A percentile compares a stretch with the other conserved stretches of the same genome.
phyloP scores from a whole-genome alignment of 2,888 invertebrate species.

The Phortica magna region DNA sequence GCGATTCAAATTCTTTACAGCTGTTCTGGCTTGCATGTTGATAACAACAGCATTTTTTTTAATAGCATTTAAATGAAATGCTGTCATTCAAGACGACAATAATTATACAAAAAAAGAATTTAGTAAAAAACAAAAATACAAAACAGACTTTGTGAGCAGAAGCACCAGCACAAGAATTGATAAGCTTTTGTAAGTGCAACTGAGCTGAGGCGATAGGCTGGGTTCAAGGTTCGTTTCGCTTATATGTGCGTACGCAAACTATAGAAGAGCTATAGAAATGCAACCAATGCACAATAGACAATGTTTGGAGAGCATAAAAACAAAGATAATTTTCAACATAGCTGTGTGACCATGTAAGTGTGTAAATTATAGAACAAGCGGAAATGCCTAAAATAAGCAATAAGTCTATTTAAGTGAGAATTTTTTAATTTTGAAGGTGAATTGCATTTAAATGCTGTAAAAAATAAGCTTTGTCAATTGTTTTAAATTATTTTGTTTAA shows the following conservation, averaged over 20 bases:
- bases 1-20: neutral
- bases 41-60: neutral
- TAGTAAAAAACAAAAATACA: too few species aligned
- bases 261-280: neutral
- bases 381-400: neutral
- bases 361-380: neutral
- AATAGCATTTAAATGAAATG: neutral
- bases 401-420: too few species aligned
- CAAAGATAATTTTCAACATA: neutral
- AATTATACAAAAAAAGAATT: conserved; percentile 3
- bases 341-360: neutral
- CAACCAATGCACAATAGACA: neutral
- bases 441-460: too few species aligned
- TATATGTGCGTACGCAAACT: neutral
- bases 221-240: conserved; percentile 1
- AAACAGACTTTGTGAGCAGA: neutral
- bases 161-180: neutral
- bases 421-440: too few species aligned
- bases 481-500: neutral
- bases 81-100: conserved; percentile 11
- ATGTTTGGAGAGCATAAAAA: neutral
- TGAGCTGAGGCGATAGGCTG: neutral
- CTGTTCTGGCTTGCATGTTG: neutral
- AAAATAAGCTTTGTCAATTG: neutral
- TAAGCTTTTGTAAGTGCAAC: neutral